Evolutionary conservation across 2,113 vertebrate species (phyloP), one percentile per base, ranked within the genome.

Genomic region (Enhydra lutris): DNA sequence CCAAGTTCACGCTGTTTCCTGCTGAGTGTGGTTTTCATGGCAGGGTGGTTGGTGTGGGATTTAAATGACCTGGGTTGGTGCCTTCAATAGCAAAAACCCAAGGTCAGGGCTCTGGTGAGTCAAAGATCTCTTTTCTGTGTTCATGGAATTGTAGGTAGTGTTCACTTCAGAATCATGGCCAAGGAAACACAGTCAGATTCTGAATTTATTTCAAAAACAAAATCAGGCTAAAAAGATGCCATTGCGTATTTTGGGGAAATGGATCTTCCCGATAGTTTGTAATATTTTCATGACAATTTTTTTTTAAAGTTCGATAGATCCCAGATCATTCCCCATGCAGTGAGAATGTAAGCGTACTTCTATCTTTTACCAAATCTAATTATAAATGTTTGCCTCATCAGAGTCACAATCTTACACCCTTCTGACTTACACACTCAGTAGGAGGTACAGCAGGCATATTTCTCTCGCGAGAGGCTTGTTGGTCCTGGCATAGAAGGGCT

Each of bases 161-260:
- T 57, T 90, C 45, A 55, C 42, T 93, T 97, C 78, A 61, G 82
- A 96, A 55, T 89, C 81, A 57, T 78, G 65, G 65, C 84, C 65
- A 90, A 73, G 36, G 67, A n/a, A 50, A 87, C 55, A 50, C 0
- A 7, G 26, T 95, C 65, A 59, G 31, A 92, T 86, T 91, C 39
- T 18, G 31, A 86, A 23, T 89, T 91, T 96, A 95, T 96, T 96
- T 97, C 87, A 81, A 95, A 92, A 95, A 69, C 59, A 82, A 90
- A 84, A 61, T n/a, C 71, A 85, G 61, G 55, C 55, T 92, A 31
- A 80, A 95, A 79, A 74, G 47, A 90, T 42, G 20, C 39, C 47
- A 29, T 85, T 55, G n/a, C 29, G 0, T 88, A 55, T 67, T 74
- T 91, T n/a, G 63, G 76, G 76, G n/a, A 63, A 50, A 55, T 79